phyloP scores from a whole-genome alignment of 2,797 vertebrate genomes.

The Semaprochilodus insignis region DNA sequence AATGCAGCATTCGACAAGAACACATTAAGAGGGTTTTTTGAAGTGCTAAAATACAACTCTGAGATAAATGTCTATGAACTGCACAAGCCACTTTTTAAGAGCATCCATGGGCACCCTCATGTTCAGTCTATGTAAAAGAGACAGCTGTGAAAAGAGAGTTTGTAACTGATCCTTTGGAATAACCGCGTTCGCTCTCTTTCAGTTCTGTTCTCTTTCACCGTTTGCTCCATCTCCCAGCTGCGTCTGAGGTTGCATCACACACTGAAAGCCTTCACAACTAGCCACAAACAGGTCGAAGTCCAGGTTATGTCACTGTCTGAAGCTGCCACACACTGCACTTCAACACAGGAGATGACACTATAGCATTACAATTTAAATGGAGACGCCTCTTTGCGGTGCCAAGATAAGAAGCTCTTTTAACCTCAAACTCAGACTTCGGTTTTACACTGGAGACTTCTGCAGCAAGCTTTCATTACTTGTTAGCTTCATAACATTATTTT shows the following conservation, averaged over 20 bases:
- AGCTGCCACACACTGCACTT: not conserved
- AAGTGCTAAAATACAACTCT: not conserved
- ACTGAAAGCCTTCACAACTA: constrained; percentile 10
- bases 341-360: constrained; percentile 17
- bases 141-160: not conserved
- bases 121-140: not conserved
- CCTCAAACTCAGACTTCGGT: not conserved
- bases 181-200: not conserved
- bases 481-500: not conserved
- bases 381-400: not conserved
- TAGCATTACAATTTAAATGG: constrained; percentile 8
- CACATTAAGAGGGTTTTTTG: too few species aligned
- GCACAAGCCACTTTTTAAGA: not conserved
- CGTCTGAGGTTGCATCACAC: constrained; percentile 34
- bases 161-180: not conserved
- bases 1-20: too few species aligned
- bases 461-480: not conserved
- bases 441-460: not conserved
- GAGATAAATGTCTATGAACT: not conserved
- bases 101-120: not conserved
- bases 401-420: not conserved
- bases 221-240: constrained; percentile 1
- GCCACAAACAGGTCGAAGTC: constrained; percentile 48
- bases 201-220: not conserved
- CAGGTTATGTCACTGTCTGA: constrained; percentile 50